Evolutionary conservation across 2,113 vertebrate species (phyloP).

Genomic region (Columba janthina): DNA sequence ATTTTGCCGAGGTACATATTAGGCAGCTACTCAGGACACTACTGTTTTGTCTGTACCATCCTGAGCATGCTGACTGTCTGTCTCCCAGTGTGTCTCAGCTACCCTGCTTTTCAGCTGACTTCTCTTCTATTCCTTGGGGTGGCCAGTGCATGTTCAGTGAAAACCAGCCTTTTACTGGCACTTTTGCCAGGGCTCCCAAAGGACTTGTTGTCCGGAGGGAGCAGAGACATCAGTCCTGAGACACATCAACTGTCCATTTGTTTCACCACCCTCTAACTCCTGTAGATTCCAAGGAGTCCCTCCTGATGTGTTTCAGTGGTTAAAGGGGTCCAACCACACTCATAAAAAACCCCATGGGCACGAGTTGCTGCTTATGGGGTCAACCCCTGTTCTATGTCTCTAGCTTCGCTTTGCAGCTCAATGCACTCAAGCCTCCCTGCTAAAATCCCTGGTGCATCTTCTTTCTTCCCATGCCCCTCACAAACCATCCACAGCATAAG

Average conservation of each 20-base stretch:
- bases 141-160: rapidly evolving
- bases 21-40: constrained; percentile 40
- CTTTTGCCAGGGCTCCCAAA: neutral
- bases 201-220: rapidly evolving
- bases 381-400: rapidly evolving
- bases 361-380: rapidly evolving
- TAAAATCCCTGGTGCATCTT: neutral
- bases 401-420: neutral
- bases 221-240: rapidly evolving
- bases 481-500: neutral
- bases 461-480: neutral
- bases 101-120: rapidly evolving
- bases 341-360: neutral
- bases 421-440: rapidly evolving
- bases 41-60: constrained; percentile 25
- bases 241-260: neutral
- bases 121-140: neutral
- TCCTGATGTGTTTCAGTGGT: neutral
- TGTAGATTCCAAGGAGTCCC: neutral
- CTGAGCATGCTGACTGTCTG: neutral
- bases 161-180: neutral
- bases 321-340: neutral
- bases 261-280: neutral
- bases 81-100: rapidly evolving
- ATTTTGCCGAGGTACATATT: constrained; percentile 19